Base-by-base conservation (phyloP, 2,888 invertebrate genomes). In the Acronicta leporina region DNA sequence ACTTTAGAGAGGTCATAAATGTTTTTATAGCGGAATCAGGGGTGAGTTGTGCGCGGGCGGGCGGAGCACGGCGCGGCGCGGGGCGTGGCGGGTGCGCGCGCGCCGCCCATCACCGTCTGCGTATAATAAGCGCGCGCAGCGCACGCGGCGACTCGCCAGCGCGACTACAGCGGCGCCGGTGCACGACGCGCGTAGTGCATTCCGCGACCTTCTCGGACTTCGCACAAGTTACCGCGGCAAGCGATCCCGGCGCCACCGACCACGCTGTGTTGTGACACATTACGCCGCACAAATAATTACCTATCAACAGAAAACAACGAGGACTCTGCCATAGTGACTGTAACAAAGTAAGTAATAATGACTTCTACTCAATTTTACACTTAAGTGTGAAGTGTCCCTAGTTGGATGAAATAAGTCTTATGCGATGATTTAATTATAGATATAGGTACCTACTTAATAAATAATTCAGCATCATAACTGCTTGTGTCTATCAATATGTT, bases 51-150 rank as follows among this genome's bases (percentile, higher is more conserved):
- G 73, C 83, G 85, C 84, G 87, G 79, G 73, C 83, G 84, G 85
- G 87, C 84, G 85, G 87, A 75, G 84, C 81, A 88, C 79, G 87
- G 84, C 70, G 89, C 82, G 87, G 83, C 71, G 90, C 83, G 88
- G 83, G 89, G 90, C 89, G 91, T 87, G 88, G 73, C 83, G 75
- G 81, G 64, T 80, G 86, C 87, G 83, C 82, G 82, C 80, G 88
- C 88, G 87, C 90, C 92, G 88, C 92, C 90, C 90, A 87, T 84
- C 83, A 58, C 61, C 65, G 65, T 72, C 61, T 62, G 66, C 59
- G 67, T 83, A 83, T 83, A 81, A 89, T 89, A 92, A 89, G 87
- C 87, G 85, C 77, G 83, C 74, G 84, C 82, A 63, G 68, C 82
- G 85, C 84, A 76, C 83, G 82, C 82, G 79, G 64, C 72, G 73